Evolutionary conservation across 2,888 invertebrate species (phyloP), one percentile per base, ranked within the genome.

Genomic region (Drosophila melanocephala): DNA sequence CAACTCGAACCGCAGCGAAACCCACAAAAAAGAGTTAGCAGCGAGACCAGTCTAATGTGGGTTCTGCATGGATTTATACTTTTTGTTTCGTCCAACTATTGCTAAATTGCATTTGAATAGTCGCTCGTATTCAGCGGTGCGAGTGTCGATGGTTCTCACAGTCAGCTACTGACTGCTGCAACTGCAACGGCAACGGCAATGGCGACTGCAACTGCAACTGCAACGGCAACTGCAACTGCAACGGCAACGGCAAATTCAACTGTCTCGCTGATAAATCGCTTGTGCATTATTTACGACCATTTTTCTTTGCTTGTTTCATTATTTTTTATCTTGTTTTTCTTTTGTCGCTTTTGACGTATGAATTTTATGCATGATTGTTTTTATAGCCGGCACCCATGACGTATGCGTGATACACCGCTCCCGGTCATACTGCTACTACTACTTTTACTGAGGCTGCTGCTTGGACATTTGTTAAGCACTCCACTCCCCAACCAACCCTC

Each of bases 41-140:
- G 63, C 47, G 30, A 30, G 63, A 65, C 76, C 64, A 53, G 79
- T 72, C 75, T 60, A 59, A 68, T 70, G 59, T 67, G 78, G 70
- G 70, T 69, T 77, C 65, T 55, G 64, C 59, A 42, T 71, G 33
- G 55, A 47, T 53, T 69, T 37, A 5, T 16, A 30, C 37, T 50
- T 60, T 22, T 14, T 53, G 22, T 35, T 35, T 69, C 53, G 52
- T 72, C 39, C 52, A 85, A 83, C 74, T 84, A 85, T 83, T 80
- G 75, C 83, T 72, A 75, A 84, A 84, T 81, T 72, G 73, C 72
- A 80, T 87, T 85, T 84, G 80, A 75, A 87, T 79, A 72, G 87
- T 60, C 47, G 70, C 66, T 12, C 5, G 51, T 12, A n/a, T 61
- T 55, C 51, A 22, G 39, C 56, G 50, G 59, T 63, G 61, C 59